Base-by-base conservation (phyloP, 2,797 vertebrate genomes). In the Acomys russatus region DNA sequence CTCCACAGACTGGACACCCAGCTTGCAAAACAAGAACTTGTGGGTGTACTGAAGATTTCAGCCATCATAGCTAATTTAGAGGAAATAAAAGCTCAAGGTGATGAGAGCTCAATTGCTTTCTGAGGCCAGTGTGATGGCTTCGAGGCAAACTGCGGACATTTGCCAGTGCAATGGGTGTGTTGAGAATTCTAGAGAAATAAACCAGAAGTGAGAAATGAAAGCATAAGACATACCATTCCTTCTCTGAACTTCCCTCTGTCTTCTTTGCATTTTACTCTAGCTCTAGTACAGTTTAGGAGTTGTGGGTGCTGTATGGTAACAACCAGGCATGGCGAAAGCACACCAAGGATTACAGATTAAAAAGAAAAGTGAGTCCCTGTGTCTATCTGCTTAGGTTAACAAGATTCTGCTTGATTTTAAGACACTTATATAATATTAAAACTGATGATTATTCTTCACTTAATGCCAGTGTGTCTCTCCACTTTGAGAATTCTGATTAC, bases 231-330 rank as follows among this genome's bases (percentile, higher is more conserved):
- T 94, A 33, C 18, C 20, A 14, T 20, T 35, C 63, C 33, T 22
- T 74, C 33, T 73, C 11, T 22, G 51, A 14, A 33, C 49, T 51
- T 15, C 5, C 15, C 4, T 15, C 14, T 3, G 23, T 33, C 38
- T 0, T 56, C 10, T 20, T 2, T 0, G 44, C 17, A 28, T 25
- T 18, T 22, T 51, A 10, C 15, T 70, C n/a, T 63, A 14, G 7
- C n/a, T 33, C 54, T 83, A 10, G 10, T 38, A 3, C 4, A 35
- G n/a, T 22, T 7, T 71, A n/a, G 63, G 28, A 88, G 49, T n/a
- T 70, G 33, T 66, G 49, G 49, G 28, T 9, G 17, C 7, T 9
- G 30, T 68, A 61, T 44, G 83, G 23, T 28, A 84, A 78, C 4
- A 56, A 11, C 28, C n/a, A 44, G 49, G 0, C 66, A 10, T 38